Evolutionary conservation across 2,797 vertebrate genomes (phyloP).

Genomic region (Liasis olivaceus): DNA sequence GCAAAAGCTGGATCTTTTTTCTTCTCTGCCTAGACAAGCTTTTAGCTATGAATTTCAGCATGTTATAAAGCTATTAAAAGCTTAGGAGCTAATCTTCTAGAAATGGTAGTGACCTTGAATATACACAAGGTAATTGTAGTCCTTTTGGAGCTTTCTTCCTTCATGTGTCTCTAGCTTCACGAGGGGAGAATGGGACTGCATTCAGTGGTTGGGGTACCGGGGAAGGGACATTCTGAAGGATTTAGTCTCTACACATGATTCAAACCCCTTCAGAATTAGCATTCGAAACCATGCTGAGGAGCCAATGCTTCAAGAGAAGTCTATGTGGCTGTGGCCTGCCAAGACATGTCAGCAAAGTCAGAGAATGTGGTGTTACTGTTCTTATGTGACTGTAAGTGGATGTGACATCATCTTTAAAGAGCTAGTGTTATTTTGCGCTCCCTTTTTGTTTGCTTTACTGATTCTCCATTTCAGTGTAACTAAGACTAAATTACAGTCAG

Average conservation of each 20-base stretch:
- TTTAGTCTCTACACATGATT: not conserved
- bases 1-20: not conserved
- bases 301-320: not conserved
- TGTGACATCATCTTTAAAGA: not conserved
- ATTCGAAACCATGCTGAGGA: not conserved
- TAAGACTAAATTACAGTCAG: not conserved
- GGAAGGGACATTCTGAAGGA: not conserved
- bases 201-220: not conserved
- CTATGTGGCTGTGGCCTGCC: not conserved
- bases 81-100: not conserved
- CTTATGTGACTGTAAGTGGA: not conserved
- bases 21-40: not conserved
- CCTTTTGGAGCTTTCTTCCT: not conserved
- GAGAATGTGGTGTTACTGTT: not conserved
- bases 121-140: not conserved
- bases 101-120: not conserved
- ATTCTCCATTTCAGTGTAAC: not conserved
- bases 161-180: not conserved
- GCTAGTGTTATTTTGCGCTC: not conserved
- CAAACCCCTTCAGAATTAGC: not conserved
- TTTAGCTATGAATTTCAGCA: not conserved
- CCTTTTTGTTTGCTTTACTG: not conserved
- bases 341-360: no score
- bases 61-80: not conserved
- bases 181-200: not conserved